Evolutionary conservation across 1,140 invertebrate species (phyloP), one percentile per base, ranked within the genome.

Genomic region (Gonatopus flavifemur): DNA sequence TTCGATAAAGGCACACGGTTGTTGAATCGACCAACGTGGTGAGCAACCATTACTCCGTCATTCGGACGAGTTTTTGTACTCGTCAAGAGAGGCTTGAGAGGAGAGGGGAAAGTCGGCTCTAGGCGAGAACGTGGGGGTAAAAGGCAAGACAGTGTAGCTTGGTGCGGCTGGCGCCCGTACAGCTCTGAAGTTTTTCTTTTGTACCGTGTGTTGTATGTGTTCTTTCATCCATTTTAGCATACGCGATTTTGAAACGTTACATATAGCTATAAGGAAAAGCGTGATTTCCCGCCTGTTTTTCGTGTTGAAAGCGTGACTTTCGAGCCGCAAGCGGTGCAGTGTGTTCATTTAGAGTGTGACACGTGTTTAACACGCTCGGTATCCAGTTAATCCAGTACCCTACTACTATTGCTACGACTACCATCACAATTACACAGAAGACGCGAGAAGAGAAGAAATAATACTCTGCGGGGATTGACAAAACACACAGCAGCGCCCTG

Each of bases 11-110:
- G n/a, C n/a, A n/a, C n/a, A 13, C 18, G 42, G 25, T 15, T 15
- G 18, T 13, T 30, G 21, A 36, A 18, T 53, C 53, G 62, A 65
- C 43, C 43, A 61, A 44, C 38, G 41, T 12, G 30, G 62, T 65
- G 16, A 10, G 24, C 58, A 49, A 53, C 62, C 62, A 59, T 66
- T 58, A 54, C 55, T 59, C n/a, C n/a, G 63, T 62, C 56, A 57
- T 31, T 65, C 44, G 54, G 46, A n/a, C n/a, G n/a, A n/a, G n/a
- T n/a, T n/a, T n/a, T n/a, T n/a, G n/a, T n/a, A n/a, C n/a, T n/a
- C n/a, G n/a, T n/a, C n/a, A n/a, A n/a, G n/a, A n/a, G n/a, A n/a
- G n/a, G n/a, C n/a, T n/a, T n/a, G n/a, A n/a, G n/a, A n/a, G n/a
- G n/a, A n/a, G n/a, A n/a, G n/a, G n/a, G n/a, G n/a, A n/a, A n/a